phyloP scores from a whole-genome alignment of 2,113 vertebrate genomes.

The Turnix velox region DNA sequence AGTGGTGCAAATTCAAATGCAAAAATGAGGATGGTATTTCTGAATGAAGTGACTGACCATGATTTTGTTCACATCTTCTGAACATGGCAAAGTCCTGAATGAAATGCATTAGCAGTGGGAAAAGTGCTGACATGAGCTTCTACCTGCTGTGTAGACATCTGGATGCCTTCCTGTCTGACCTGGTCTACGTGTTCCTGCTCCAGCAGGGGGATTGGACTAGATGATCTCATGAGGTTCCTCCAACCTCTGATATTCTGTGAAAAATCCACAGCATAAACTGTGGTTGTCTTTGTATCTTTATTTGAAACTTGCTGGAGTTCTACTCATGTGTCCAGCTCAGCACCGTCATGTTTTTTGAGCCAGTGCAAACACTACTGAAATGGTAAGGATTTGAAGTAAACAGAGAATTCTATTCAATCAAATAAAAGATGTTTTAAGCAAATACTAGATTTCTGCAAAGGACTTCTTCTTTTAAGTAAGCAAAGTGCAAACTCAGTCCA shows the following conservation, averaged over 20 bases:
- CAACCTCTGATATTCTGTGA: no score
- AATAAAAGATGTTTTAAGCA: constrained; percentile 12
- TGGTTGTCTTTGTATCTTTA: not conserved
- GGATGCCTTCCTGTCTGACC: no score
- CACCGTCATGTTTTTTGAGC: not conserved
- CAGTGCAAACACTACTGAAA: constrained; percentile 25
- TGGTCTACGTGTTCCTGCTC: no score
- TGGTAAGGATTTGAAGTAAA: constrained; percentile 10
- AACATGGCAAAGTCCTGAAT: not conserved
- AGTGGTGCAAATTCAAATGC: not conserved
- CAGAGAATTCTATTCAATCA: constrained; percentile 20
- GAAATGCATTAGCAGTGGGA: not conserved
- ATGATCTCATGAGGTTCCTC: no score
- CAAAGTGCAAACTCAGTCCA: not conserved
- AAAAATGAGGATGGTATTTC: not conserved
- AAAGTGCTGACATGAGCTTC: not conserved
- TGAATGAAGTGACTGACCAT: not conserved
- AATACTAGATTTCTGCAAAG: constrained; percentile 29
- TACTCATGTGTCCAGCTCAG: not conserved
- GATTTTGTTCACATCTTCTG: not conserved
- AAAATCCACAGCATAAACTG: no score
- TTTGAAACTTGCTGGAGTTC: not conserved
- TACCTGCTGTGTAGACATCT: not conserved
- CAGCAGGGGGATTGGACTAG: no score
- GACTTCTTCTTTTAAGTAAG: not conserved